These are phyloP conservation scores for Oryzias dopingdopingensis DNA, from an alignment of 2,797 vertebrate species.

Conservation along the genomic window DNA sequence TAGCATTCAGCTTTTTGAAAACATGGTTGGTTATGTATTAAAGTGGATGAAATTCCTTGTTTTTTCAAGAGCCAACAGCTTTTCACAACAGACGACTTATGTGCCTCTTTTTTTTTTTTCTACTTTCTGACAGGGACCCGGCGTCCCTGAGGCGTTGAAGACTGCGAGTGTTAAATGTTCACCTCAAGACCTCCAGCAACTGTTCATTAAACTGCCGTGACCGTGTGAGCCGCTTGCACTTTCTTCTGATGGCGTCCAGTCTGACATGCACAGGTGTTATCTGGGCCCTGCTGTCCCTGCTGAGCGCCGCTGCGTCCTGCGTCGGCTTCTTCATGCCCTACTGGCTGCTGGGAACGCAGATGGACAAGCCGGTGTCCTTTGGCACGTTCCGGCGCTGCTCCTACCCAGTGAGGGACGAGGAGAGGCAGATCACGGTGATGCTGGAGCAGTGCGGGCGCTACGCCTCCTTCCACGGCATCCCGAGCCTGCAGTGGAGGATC, in stretches of 20 bases:
- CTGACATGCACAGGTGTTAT: slow-evolving; percentile 86
- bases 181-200: slow-evolving; percentile 39
- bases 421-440: slow-evolving; percentile 89
- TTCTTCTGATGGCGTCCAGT: slow-evolving; percentile 86
- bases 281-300: slow-evolving; percentile 93
- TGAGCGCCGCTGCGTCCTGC: slow-evolving; percentile 88
- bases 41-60: background rate
- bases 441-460: slow-evolving; percentile 97
- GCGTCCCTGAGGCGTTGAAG: slow-evolving; percentile 66
- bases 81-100: slow-evolving; percentile 15
- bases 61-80: slow-evolving; percentile 9
- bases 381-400: slow-evolving; percentile 96
- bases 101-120: slow-evolving; percentile 30
- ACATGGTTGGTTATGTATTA: background rate
- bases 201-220: slow-evolving; percentile 50
- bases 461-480: slow-evolving; percentile 93
- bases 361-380: slow-evolving; percentile 94
- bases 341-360: slow-evolving; percentile 92
- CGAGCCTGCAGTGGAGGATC: slow-evolving; percentile 93
- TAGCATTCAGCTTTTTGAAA: background rate
- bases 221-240: slow-evolving; percentile 36
- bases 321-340: slow-evolving; percentile 99
- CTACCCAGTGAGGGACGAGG: slow-evolving; percentile 92
- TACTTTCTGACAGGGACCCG: slow-evolving; percentile 58
- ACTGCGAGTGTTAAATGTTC: slow-evolving; percentile 55